Percentiles rank a stretch among this genome's conserved stretches.
Conservation (phyloP, 2,888 invertebrate species). For the Campopleginae sp. region DNA sequence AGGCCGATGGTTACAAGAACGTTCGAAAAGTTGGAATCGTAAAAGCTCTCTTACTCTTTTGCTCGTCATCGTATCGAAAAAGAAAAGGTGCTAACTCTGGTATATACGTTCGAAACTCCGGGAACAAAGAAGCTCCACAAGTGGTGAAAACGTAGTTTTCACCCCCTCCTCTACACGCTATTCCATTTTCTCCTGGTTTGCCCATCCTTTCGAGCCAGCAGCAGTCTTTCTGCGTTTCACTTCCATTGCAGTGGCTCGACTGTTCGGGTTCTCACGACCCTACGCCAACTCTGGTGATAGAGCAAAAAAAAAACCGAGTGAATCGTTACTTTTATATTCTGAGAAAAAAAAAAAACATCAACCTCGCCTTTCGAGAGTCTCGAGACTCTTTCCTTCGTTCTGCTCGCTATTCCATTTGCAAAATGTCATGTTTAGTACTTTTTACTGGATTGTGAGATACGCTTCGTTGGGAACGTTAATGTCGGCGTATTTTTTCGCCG, state of each 20-base stretch:
- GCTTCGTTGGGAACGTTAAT: not conserved
- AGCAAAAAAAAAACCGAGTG: not conserved
- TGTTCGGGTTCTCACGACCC: slow-evolving; percentile 7
- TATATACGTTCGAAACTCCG: slow-evolving; percentile 44
- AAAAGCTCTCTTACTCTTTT: slow-evolving; percentile 45
- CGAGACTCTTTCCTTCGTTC: not conserved
- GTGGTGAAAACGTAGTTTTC: slow-evolving; percentile 66
- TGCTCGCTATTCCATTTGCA: not conserved
- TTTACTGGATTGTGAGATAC: not conserved
- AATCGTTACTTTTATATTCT: slow-evolving; percentile 24
- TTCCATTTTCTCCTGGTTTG: not conserved
- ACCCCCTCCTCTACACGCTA: slow-evolving; percentile 15
- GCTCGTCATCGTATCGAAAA: slow-evolving; percentile 22
- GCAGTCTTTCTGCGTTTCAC: not conserved
- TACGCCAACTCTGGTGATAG: not conserved
- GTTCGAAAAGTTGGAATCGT: slow-evolving; percentile 49
- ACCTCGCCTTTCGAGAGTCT: not conserved
- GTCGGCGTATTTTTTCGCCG: not conserved
- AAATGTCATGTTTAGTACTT: not conserved
- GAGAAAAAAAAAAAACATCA: not conserved
- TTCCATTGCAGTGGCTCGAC: slow-evolving; percentile 23
- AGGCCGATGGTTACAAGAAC: not conserved
- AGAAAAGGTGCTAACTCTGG: slow-evolving; percentile 33
- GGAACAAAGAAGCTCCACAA: slow-evolving; percentile 66
- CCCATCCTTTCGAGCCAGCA: not conserved